A percentile compares a stretch with the other conserved stretches of the same genome.
Evolutionary conservation across 2,113 vertebrate genomes (phyloP).

Genomic region (Anguilla japonica): DNA sequence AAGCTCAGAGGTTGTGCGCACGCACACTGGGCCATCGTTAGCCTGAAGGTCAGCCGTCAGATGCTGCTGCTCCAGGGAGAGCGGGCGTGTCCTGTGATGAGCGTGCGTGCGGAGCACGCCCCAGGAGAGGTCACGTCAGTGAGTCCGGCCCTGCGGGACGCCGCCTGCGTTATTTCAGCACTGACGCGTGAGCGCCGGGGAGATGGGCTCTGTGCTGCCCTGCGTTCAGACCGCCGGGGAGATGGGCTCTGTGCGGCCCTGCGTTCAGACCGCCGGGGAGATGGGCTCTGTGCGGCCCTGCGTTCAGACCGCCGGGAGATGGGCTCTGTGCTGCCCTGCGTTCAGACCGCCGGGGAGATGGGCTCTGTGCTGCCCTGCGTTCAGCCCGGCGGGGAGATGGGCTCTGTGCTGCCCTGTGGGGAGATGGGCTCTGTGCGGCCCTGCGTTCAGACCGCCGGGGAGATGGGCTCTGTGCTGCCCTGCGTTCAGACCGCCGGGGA

Average conservation of each 20-base stretch:
- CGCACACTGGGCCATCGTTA: neutral
- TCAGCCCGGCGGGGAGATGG: neutral
- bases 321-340: no score
- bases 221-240: neutral
- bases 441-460: no score
- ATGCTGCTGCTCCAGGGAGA: neutral
- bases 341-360: neutral
- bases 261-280: no score
- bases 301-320: no score
- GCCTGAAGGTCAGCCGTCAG: neutral
- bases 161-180: neutral
- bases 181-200: neutral
- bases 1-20: neutral
- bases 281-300: no score
- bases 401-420: no score
- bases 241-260: no score
- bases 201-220: neutral
- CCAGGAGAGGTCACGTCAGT: neutral
- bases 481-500: no score
- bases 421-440: neutral
- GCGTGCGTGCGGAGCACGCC: neutral
- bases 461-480: neutral
- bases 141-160: neutral
- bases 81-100: neutral
- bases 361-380: no score